These are phyloP conservation scores for Kryptolebias marmoratus DNA, from an alignment of 2,113 vertebrate genomes.

Conservation along the genomic window DNA sequence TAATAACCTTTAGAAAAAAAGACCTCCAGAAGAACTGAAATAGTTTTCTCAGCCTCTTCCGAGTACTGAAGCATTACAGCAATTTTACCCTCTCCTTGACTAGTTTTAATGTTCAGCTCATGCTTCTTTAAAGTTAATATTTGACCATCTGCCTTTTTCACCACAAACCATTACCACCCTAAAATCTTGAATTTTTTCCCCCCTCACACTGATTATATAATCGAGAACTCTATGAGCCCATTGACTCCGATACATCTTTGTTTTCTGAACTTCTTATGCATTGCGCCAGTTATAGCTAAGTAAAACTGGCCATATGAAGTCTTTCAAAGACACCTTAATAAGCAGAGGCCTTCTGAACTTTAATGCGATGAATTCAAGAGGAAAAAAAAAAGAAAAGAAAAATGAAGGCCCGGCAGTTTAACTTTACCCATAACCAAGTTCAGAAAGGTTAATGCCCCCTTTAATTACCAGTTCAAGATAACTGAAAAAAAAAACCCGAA, in stretches of 20 bases:
- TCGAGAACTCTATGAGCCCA: not conserved
- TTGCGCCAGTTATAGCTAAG: accelerated
- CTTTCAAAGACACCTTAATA: not conserved
- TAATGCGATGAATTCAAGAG: not conserved
- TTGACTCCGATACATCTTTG: not conserved
- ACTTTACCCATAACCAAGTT: conserved; percentile 13
- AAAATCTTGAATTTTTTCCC: not conserved
- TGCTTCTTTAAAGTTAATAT: conserved; percentile 28
- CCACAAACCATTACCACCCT: not conserved
- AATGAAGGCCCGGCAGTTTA: conserved; percentile 8
- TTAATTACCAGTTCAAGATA: conserved; percentile 38
- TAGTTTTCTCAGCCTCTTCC: conserved; percentile 13
- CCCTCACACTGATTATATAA: not conserved
- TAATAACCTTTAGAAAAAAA: conserved; percentile 28
- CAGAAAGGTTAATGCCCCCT: conserved; percentile 37
- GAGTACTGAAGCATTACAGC: conserved; percentile 31
- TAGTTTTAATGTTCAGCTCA: conserved; percentile 25
- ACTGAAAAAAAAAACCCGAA: not conserved
- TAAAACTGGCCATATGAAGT: not conserved
- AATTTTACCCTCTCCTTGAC: conserved; percentile 28
- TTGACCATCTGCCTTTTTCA: conserved; percentile 18
- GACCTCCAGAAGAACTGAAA: conserved; percentile 11
- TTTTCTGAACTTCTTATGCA: not conserved
- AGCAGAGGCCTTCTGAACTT: not conserved
- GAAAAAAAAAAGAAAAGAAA: conserved; percentile 19